Evolutionary conservation across 2,888 invertebrate species (phyloP), one percentile per base, ranked within the genome.

Genomic region (Hylaea fasciaria): DNA sequence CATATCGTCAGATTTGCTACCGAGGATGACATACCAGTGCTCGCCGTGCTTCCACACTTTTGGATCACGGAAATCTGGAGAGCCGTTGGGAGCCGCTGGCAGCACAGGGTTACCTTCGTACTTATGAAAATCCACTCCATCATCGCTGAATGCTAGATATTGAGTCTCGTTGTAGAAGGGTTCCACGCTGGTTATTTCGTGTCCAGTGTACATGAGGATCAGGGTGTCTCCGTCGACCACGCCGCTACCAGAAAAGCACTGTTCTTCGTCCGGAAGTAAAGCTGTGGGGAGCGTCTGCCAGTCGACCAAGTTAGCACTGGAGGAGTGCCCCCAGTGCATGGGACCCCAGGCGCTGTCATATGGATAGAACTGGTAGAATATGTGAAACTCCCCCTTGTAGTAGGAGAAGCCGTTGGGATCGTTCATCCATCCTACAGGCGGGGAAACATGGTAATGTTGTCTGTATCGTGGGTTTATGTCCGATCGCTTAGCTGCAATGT

Each of bases 391-490:
- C 13, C 92, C 93, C 44, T 90, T 86, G 72, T 85, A 90, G 68
- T 80, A 92, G 0, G 91, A 87, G 71, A 94, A 91, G 8, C 94
- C 94, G 62, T 94, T 94, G 0, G 94, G 94, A 58, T 94, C 94
- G 68, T 94, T 94, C 76, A 93, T 89, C 94, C 94, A 94, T 12
- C 93, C 93, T 0, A 91, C 88, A 0, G 91, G 92, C 0, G 87
- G 86, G 0, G 81, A 74, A 2, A 91, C 80, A 65, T 92, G 92
- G 62, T 90, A 92, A 1, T 83, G 83, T 4, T 82, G 77, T 60
- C 87, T 77, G 65, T 82, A 92, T 22, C 89, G 78, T 1, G 77
- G 82, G 53, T 89, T 86, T 8, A 92, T 83, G 8, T 86, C 80
- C 4, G 66, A 48, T 56, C 76, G 83, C 64, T 85, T 87, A 8